Evolutionary conservation across 2,888 invertebrate species (phyloP), one percentile per base, ranked within the genome.

Genomic region (Pandemis corylana): DNA sequence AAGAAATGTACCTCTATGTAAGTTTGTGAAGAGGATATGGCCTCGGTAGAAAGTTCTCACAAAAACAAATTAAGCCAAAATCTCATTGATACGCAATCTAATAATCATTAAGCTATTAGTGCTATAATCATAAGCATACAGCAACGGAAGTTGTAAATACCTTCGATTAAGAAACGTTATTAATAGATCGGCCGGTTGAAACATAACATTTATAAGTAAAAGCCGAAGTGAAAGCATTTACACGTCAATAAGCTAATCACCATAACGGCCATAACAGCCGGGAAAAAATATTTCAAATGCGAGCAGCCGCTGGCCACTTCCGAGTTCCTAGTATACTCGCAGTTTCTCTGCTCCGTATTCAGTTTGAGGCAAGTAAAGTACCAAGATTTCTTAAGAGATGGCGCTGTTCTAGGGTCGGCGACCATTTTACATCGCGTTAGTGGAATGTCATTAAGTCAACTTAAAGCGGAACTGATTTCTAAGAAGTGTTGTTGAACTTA

Each of bases 161-260:
- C 4, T 64, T 28, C 51, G 69, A 70, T 74, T 70, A 69, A 59
- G n/a, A 64, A 46, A 42, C 7, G 53, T 49, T 56, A 49, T 53
- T 15, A 49, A 71, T 75, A 56, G 67, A 63, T 67, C 15, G 66
- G n/a, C 63, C 44, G n/a, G 15, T 62, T 44, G 61, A 66, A 74
- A 62, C 56, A 71, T 71, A 53, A 64, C 66, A 69, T 59, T 66
- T 5, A 20, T 10, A 62, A 59, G 74, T 70, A 77, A 79, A 83
- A 84, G 79, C 84, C 80, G 80, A 83, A 90, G 91, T 89, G 91
- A 92, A 91, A 92, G 90, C 87, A 85, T 80, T 83, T 83, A 84
- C 81, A 84, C 80, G 84, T 83, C 84, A 84, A 88, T 89, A 87
- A 81, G 87, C 84, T 84, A 80, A 84, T 84, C 79, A 85, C 82